These are phyloP conservation scores for Coendou prehensilis DNA, from an alignment of 2,797 vertebrate species.

Conservation along the genomic window DNA sequence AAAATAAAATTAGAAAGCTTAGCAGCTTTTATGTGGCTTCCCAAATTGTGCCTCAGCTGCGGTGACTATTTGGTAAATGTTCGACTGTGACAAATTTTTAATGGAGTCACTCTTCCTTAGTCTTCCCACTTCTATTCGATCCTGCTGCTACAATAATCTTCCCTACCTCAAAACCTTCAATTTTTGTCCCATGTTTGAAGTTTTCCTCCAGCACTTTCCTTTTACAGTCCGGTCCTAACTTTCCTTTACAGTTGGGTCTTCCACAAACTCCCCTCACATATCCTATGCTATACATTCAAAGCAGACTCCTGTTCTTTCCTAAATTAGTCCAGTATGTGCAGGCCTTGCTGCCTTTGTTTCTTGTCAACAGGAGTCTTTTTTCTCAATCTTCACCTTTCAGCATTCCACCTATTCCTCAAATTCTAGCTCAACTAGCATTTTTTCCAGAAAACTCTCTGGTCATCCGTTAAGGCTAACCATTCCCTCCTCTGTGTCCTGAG, in stretches of 20 bases:
- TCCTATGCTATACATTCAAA: constrained; percentile 6
- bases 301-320: constrained; percentile 23
- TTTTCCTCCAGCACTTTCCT: not conserved
- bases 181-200: not conserved
- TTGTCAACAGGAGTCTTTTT: not conserved
- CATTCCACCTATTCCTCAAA: constrained; percentile 21
- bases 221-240: not conserved
- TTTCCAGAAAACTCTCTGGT: not conserved
- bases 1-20: not conserved
- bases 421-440: constrained; percentile 1
- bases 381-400: constrained; percentile 60
- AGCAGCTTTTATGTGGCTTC: constrained; percentile 50
- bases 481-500: not conserved
- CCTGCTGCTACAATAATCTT: not conserved
- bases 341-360: constrained; percentile 29
- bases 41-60: constrained; percentile 28
- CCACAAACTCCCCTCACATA: not conserved
- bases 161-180: not conserved
- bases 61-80: constrained; percentile 23
- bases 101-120: not conserved
- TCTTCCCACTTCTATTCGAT: not conserved
- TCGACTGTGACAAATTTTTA: not conserved
- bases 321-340: constrained; percentile 21
- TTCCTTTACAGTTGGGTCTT: not conserved
- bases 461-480: not conserved